Percentiles rank a stretch among this genome's conserved stretches.
Conservation (phyloP, 2,888 invertebrate genomes). For the Platycheirus albimanus region DNA sequence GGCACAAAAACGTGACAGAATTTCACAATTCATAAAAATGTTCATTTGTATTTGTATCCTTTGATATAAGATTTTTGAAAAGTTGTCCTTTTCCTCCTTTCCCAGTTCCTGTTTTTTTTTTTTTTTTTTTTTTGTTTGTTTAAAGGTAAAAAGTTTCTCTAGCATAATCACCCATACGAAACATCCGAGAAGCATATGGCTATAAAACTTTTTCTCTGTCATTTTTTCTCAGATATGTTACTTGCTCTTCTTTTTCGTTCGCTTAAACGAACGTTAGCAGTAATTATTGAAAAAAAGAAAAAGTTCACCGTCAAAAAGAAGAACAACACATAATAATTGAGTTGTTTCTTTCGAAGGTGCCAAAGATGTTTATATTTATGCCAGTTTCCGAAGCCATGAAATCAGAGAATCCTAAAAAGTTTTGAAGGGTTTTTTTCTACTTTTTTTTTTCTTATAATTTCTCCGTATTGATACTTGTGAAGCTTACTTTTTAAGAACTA, state of each 20-base stretch:
- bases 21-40: slow-evolving; percentile 35
- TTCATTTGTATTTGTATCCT: too few relatives aligned
- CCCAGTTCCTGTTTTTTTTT: slow-evolving; percentile 32
- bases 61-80: slow-evolving; percentile 22
- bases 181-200: slow-evolving; percentile 58
- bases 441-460: too few relatives aligned
- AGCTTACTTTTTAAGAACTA: too few relatives aligned
- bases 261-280: slow-evolving; percentile 46
- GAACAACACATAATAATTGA: slow-evolving; percentile 50
- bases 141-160: slow-evolving; percentile 56
- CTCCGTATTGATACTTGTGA: too few relatives aligned
- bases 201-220: slow-evolving; percentile 62
- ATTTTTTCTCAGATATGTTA: slow-evolving; percentile 47
- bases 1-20: slow-evolving; percentile 71
- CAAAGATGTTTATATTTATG: slow-evolving; percentile 55
- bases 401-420: too few relatives aligned
- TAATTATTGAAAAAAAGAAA: slow-evolving; percentile 58
- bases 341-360: slow-evolving; percentile 26
- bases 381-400: too few relatives aligned
- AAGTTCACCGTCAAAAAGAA: neutral
- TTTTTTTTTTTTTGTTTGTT: slow-evolving; percentile 23
- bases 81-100: slow-evolving; percentile 24
- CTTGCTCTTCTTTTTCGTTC: too few relatives aligned
- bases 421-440: too few relatives aligned
- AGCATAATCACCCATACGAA: neutral